Conservation (phyloP, 2,113 vertebrate genomes). For the Cygnus buccinator region DNA sequence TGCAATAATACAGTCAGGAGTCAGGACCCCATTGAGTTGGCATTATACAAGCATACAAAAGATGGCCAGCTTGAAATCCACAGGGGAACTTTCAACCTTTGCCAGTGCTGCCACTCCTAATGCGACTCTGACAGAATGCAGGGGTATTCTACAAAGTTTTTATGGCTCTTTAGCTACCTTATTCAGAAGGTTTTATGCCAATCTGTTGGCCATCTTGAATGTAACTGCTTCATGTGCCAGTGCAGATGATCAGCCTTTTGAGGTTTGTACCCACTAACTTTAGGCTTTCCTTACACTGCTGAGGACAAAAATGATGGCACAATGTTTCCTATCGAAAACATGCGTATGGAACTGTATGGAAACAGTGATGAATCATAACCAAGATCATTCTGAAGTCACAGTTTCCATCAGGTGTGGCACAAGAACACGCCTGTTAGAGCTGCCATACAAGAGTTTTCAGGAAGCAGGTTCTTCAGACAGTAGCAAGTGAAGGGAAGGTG, state of each 20-base stretch:
- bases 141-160: background rate
- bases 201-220: constrained; percentile 26
- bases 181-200: constrained; percentile 19
- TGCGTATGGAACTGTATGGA: background rate
- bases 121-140: background rate
- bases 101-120: background rate
- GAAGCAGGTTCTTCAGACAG: background rate
- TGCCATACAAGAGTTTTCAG: background rate
- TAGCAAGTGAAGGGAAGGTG: background rate
- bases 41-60: background rate
- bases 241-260: constrained; percentile 5
- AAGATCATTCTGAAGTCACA: background rate
- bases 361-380: background rate
- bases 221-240: constrained; percentile 40
- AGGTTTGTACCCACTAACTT: constrained; percentile 3
- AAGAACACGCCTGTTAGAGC: background rate
- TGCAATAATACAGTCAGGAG: background rate
- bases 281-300: background rate
- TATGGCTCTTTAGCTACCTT: background rate
- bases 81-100: background rate
- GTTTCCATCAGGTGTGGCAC: background rate
- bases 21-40: background rate
- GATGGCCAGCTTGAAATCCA: background rate
- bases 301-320: constrained; percentile 1
- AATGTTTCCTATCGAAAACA: background rate